A percentile compares a stretch with the other conserved stretches of the same genome.
phyloP scores from a whole-genome alignment of 2,888 invertebrate species.

The Cephus runcator region DNA sequence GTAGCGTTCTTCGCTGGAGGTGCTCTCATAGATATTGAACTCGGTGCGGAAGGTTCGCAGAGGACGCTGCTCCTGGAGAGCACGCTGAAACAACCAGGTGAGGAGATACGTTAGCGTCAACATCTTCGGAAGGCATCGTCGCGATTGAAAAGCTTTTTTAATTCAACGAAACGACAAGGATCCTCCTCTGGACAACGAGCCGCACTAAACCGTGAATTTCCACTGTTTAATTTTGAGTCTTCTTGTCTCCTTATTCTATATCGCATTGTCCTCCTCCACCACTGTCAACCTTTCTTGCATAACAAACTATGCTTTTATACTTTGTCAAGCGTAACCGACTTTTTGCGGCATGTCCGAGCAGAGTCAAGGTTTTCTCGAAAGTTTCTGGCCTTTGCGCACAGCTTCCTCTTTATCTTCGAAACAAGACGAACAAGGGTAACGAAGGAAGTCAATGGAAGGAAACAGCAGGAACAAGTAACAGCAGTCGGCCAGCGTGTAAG shows the following conservation, averaged over 20 bases:
- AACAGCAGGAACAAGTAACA: neutral
- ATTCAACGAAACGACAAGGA: neutral
- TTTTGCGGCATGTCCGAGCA: neutral
- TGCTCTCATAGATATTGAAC: conserved; percentile 79
- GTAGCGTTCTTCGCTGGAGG: conserved; percentile 73
- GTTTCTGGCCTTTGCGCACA: neutral
- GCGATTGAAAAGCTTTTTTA: neutral
- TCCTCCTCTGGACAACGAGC: neutral
- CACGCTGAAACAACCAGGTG: conserved; percentile 59
- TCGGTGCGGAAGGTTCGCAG: conserved; percentile 85
- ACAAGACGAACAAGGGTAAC: neutral
- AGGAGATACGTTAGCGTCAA: conserved; percentile 48
- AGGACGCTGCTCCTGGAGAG: conserved; percentile 68
- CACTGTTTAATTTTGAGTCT: neutral
- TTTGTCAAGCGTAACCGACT: neutral
- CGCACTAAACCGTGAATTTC: neutral
- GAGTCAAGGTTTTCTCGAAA: neutral
- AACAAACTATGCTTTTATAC: neutral
- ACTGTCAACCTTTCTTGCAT: neutral
- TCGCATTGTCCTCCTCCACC: neutral
- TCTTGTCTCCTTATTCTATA: neutral
- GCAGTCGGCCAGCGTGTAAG: neutral
- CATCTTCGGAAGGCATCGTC: conserved; percentile 28
- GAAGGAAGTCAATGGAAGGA: neutral
- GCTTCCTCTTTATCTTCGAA: neutral